Percentiles rank a stretch among this genome's conserved stretches.
Evolutionary conservation across 1,140 invertebrate genomes (phyloP).

Genomic region (Aphaenogaster floridana): DNA sequence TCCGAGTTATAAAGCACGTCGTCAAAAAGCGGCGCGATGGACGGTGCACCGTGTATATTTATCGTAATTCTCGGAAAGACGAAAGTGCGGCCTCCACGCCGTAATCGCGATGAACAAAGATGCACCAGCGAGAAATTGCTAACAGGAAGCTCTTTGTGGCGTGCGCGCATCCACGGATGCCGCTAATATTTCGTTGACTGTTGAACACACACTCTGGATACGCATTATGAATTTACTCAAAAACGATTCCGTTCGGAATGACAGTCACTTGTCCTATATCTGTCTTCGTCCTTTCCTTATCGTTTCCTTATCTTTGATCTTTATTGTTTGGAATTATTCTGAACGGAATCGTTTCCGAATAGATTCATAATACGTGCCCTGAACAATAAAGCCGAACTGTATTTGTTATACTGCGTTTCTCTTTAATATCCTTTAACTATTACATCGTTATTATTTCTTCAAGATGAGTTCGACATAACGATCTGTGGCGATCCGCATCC

Average conservation of each 20-base stretch:
- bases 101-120: slow-evolving; percentile 30
- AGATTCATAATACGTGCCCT: too few species aligned
- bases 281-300: too few species aligned
- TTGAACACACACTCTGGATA: background rate
- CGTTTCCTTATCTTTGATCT: too few species aligned
- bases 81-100: background rate
- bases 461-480: background rate
- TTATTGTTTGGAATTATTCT: too few species aligned
- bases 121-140: background rate
- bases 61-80: background rate
- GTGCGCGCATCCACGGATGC: background rate
- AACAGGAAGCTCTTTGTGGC: slow-evolving; percentile 28
- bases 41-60: background rate
- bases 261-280: too few species aligned
- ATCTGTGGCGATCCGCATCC: background rate
- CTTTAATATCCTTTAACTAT: background rate
- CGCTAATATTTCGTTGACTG: slow-evolving; percentile 21
- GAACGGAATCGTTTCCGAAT: too few species aligned
- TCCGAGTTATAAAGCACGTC: background rate
- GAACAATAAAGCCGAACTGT: background rate
- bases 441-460: background rate
- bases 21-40: background rate
- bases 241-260: too few species aligned
- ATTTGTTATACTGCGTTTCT: background rate
- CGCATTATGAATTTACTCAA: background rate